These are phyloP conservation scores for Planiliza haematocheilus DNA, from an alignment of 2,113 vertebrate species.

Conservation along the genomic window DNA sequence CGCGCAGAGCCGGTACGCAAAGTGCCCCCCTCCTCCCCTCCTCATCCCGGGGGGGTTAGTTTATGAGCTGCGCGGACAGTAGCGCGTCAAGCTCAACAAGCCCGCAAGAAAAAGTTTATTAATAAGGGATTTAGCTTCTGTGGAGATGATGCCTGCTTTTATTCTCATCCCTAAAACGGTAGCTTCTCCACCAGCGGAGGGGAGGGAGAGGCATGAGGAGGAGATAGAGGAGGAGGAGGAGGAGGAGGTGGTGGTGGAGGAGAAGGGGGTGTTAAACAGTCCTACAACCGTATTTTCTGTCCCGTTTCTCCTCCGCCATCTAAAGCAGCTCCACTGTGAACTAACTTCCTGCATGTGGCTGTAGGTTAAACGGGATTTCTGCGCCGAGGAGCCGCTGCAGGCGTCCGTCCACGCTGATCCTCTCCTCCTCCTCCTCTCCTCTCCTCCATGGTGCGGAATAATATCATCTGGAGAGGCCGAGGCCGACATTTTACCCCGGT, in stretches of 20 bases:
- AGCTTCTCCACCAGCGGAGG: constrained; percentile 45
- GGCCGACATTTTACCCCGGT: constrained; percentile 80
- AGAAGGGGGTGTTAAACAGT: constrained; percentile 37
- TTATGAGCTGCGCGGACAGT: constrained; percentile 31
- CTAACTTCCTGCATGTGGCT: constrained; percentile 71
- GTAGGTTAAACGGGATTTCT: constrained; percentile 41
- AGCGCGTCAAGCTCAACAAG: constrained; percentile 14
- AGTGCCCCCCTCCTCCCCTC: background rate
- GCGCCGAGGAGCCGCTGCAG: constrained; percentile 29
- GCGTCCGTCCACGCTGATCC: constrained; percentile 32
- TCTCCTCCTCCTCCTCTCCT: constrained; percentile 19
- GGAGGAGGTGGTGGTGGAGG: background rate
- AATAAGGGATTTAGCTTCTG: constrained; percentile 10
- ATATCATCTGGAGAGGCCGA: constrained; percentile 70
- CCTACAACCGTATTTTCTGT: constrained; percentile 62
- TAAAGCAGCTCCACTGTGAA: constrained; percentile 48
- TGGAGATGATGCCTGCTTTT: constrained; percentile 1
- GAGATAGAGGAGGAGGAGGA: constrained; percentile 63
- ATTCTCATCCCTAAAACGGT: constrained; percentile 50
- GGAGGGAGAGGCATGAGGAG: constrained; percentile 33
- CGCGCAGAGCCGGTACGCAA: background rate
- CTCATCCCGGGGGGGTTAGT: too few relatives aligned
- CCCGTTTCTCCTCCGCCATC: constrained; percentile 69
- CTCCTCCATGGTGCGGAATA: constrained; percentile 60
- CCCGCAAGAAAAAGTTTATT: constrained; percentile 47